A percentile compares a stretch with the other conserved stretches of the same genome.
Conservation (phyloP, 92 coral and sea anemone genomes). For the Heteractis magnifica region DNA sequence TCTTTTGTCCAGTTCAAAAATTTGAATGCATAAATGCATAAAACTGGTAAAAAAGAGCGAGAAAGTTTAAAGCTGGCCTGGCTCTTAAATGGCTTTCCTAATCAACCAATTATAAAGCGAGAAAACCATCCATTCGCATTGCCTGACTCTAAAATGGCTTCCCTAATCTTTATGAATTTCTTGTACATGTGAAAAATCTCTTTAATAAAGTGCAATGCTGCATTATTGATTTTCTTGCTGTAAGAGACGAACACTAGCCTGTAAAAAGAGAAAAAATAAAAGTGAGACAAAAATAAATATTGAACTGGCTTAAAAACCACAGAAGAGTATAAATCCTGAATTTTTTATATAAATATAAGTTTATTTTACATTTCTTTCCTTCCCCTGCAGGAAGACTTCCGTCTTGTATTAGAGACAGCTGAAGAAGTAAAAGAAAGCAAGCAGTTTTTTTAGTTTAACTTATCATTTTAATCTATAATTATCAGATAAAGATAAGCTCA, state of each 20-base stretch:
- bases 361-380: neutral
- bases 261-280: neutral
- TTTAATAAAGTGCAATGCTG: neutral
- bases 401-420: neutral
- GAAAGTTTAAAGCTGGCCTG: neutral
- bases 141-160: neutral
- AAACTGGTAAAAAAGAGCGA: neutral
- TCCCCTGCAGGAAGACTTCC: slow-evolving; percentile 4
- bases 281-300: neutral
- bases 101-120: neutral
- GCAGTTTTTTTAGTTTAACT: neutral
- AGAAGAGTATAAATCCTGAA: neutral
- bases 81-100: neutral
- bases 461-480: neutral
- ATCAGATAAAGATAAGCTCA: too few species aligned
- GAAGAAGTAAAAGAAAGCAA: neutral
- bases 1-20: too few species aligned
- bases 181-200: neutral
- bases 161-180: neutral
- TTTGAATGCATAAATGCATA: too few species aligned
- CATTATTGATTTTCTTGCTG: neutral
- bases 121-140: neutral
- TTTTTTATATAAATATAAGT: neutral
- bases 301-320: neutral
- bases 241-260: neutral